Base-by-base conservation (phyloP, 2,888 invertebrate genomes). In the Epistrophe eligans region DNA sequence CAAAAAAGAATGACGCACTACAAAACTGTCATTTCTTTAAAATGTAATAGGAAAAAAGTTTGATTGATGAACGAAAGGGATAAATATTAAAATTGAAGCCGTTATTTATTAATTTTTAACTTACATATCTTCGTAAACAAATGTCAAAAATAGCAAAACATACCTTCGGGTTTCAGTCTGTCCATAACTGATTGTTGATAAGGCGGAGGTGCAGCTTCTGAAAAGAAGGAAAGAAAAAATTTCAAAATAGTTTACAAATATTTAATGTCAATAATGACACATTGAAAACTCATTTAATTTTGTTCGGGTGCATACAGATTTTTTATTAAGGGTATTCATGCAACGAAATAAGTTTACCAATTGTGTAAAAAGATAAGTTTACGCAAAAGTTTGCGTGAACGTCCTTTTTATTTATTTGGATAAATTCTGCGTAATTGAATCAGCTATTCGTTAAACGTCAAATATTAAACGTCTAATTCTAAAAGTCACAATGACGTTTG, bases 201-300 rank as follows among this genome's bases (percentile, higher is more conserved):
- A 89, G 97, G 97, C 90, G 97, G 97, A 91, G 97, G 97, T 91
- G 97, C 96, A 91, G 96, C 95, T 94, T 97, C 97, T 97, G 95
- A 76, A 95, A 95, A 89, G 89, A 91, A 90, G 77, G 77, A 15
- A 40, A 48, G 10, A 45, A 7, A 45, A n/a, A 48, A 9, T 9
- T 1, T 17, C n/a, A 48, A 45, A 35, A 35, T 35, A 35, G 0
- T 35, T 5, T 35, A 35, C 32, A 13, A 40, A 40, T 1, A 40
- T 4, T 11, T 13, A 40, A 13, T n/a, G n/a, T 13, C 11, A 40
- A 9, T 9, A 35, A 35, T 28, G 7, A 35, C 4, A 35, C 38
- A 38, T 38, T 38, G 9, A 66, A 70, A 19, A 13, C 13, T 15
- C 1, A 15, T 35, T 35, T 35, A 9, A 35, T 35, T 35, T 35